A percentile compares a stretch with the other conserved stretches of the same genome.
Conservation (phyloP, 1,140 invertebrate genomes). For the Drosophila lowei region DNA sequence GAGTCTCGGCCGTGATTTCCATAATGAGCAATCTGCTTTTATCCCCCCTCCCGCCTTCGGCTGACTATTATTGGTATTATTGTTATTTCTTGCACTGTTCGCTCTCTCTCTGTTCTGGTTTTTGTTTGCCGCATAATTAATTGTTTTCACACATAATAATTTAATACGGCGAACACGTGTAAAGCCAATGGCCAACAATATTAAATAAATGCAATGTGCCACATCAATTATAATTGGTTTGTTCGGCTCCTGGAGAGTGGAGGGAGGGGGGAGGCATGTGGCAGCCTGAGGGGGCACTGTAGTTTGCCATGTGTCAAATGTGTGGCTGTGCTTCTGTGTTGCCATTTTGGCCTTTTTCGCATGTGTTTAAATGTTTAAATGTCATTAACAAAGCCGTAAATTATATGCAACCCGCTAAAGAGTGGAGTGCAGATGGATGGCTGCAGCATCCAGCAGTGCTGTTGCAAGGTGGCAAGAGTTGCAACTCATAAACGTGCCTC, state of each 20-base stretch:
- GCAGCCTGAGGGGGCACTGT: background rate
- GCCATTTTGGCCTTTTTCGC: slow-evolving; percentile 59
- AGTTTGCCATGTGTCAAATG: slow-evolving; percentile 57
- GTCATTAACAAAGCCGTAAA: slow-evolving; percentile 77
- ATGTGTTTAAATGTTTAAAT: slow-evolving; percentile 77
- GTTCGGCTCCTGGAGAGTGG: slow-evolving; percentile 30
- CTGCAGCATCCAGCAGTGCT: background rate
- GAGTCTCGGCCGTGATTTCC: slow-evolving; percentile 58
- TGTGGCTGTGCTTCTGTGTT: slow-evolving; percentile 53
- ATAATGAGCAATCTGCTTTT: slow-evolving; percentile 68
- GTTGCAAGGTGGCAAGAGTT: slow-evolving; percentile 19
- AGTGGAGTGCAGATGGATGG: background rate
- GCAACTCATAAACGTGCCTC: slow-evolving; percentile 32
- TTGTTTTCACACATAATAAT: slow-evolving; percentile 83
- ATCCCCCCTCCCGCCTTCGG: background rate
- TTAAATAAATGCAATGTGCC: slow-evolving; percentile 62
- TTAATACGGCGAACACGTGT: slow-evolving; percentile 77
- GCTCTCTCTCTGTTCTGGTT: background rate
- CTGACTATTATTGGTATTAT: slow-evolving; percentile 10
- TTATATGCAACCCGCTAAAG: slow-evolving; percentile 59
- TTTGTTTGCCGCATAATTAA: slow-evolving; percentile 76
- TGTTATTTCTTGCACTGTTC: slow-evolving; percentile 50
- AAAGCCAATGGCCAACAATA: slow-evolving; percentile 59
- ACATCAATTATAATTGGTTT: slow-evolving; percentile 71
- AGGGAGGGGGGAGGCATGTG: background rate